Percentiles rank a stretch among this genome's conserved stretches.
phyloP scores from a whole-genome alignment of 1,140 invertebrate species.

The Carposina sasakii region DNA sequence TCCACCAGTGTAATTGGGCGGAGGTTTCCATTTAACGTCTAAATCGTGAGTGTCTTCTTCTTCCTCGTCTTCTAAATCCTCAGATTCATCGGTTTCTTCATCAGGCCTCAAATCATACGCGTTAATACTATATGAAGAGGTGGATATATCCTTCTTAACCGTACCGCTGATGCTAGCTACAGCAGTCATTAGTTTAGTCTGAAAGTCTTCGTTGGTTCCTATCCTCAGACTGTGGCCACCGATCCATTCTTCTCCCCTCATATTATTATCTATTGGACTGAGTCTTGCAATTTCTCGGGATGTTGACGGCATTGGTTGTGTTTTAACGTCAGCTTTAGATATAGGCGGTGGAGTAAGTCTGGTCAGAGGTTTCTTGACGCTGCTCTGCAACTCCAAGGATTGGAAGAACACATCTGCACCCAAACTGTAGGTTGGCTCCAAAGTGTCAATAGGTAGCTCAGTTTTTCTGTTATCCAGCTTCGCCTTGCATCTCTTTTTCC shows the following conservation, averaged over 20 bases:
- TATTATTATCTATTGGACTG: constrained; percentile 59
- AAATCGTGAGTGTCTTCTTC: constrained; percentile 74
- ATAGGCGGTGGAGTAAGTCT: constrained; percentile 51
- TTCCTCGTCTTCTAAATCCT: constrained; percentile 74
- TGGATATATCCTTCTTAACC: constrained; percentile 67
- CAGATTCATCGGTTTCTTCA: constrained; percentile 72
- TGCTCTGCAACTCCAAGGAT: constrained; percentile 87
- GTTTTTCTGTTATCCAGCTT: constrained; percentile 46
- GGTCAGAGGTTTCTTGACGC: constrained; percentile 72
- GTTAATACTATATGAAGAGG: constrained; percentile 54
- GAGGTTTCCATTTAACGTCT: constrained; percentile 81
- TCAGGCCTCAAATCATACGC: constrained; percentile 71
- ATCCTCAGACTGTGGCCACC: constrained; percentile 73
- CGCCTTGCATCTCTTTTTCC: constrained; percentile 77
- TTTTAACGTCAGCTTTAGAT: constrained; percentile 61
- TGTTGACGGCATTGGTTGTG: constrained; percentile 39
- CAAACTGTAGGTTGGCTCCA: constrained; percentile 71
- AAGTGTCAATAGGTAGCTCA: constrained; percentile 46
- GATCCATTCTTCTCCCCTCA: constrained; percentile 74
- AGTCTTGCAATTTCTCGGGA: constrained; percentile 48
- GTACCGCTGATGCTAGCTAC: constrained; percentile 73
- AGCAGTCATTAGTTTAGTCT: constrained; percentile 76
- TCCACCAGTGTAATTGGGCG: constrained; percentile 79
- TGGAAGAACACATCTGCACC: constrained; percentile 90
- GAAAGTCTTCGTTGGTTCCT: constrained; percentile 69